Conservation (phyloP, 2,797 vertebrate genomes). For the Phrynocephalus vlangalii region DNA sequence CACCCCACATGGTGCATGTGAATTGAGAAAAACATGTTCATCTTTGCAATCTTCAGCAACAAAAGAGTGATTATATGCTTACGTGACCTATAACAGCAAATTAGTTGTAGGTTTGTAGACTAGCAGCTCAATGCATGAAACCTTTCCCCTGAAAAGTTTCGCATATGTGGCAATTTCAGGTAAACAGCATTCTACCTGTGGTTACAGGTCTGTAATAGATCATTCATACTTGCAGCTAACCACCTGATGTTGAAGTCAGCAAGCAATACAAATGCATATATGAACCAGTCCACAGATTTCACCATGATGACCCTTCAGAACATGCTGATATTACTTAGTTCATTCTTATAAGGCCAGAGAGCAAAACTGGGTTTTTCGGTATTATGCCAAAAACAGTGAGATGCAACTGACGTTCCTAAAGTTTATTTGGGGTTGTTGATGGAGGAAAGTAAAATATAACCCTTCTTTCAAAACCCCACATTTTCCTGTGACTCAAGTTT, state of each 20-base stretch:
- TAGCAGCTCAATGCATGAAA: background rate
- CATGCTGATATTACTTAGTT: background rate
- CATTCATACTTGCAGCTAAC: background rate
- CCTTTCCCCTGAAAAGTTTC: background rate
- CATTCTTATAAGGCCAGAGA: background rate
- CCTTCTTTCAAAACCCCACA: slow-evolving; percentile 52
- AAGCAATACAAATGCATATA: no score
- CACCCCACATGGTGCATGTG: no score
- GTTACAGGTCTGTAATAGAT: background rate
- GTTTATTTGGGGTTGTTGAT: slow-evolving; percentile 8
- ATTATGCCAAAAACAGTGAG: background rate
- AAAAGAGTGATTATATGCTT: no score
- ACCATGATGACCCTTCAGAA: background rate
- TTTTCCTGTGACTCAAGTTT: slow-evolving; percentile 50
- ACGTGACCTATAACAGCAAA: no score
- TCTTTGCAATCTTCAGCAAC: no score
- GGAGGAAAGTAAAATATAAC: slow-evolving; percentile 53
- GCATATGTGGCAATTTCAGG: background rate
- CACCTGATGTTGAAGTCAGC: background rate
- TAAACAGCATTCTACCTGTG: no score
- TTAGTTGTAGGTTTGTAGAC: no score
- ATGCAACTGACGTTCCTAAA: slow-evolving; percentile 49
- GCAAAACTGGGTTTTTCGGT: background rate
- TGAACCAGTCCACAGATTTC: background rate
- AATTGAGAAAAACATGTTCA: no score